phyloP scores from a whole-genome alignment of 2,113 vertebrate genomes.

The Gymnobelideus leadbeateri region DNA sequence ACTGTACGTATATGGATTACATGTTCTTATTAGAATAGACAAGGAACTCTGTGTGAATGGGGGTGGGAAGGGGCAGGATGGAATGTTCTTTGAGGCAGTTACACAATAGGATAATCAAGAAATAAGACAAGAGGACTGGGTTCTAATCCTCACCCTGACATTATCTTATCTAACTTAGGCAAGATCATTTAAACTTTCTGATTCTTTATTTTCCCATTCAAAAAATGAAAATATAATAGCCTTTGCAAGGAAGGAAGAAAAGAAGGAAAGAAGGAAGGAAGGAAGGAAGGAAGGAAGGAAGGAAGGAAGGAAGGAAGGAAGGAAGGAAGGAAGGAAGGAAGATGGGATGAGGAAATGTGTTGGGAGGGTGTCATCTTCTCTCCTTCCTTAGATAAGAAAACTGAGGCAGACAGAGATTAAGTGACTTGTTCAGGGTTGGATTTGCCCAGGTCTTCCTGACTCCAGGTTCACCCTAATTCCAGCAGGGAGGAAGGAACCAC shows the following conservation, averaged over 20 bases:
- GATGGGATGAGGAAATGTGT: too few relatives aligned
- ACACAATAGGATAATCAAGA: not conserved
- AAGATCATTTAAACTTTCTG: not conserved
- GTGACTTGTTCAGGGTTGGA: too few relatives aligned
- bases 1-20: not conserved
- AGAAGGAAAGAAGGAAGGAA: too few relatives aligned
- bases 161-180: not conserved
- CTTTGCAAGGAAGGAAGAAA: too few relatives aligned
- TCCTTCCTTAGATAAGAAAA: not conserved
- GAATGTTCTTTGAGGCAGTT: not conserved
- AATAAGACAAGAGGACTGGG: not conserved
- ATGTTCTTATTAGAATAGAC: not conserved
- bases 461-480: not conserved
- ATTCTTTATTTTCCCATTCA: not conserved
- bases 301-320: too few relatives aligned
- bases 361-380: too few relatives aligned
- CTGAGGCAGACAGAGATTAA: not conserved
- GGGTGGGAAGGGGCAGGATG: not conserved
- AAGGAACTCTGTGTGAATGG: not conserved
- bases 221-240: not conserved
- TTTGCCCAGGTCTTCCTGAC: too few relatives aligned
- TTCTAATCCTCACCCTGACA: not conserved
- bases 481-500: not conserved
- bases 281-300: too few relatives aligned
- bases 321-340: too few relatives aligned